Base-by-base conservation (phyloP, 1,140 invertebrate genomes). In the Zaprionus camerounensis region DNA sequence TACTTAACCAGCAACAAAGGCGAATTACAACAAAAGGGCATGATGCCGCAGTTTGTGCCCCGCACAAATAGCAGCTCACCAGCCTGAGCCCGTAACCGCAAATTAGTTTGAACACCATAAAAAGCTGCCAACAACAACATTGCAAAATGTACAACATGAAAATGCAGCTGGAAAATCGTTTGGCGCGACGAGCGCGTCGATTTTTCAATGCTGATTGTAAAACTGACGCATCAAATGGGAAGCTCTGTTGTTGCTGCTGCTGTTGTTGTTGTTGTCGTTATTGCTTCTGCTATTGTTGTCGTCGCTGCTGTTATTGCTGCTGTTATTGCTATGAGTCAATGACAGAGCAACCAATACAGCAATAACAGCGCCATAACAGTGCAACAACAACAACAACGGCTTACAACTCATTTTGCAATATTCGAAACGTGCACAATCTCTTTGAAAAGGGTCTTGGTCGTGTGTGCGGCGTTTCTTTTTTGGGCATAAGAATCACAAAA, bases 71-170 rank as follows among this genome's bases (percentile, higher is more conserved):
- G 62, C 64, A 58, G 75, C 65, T 71, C 73, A 69, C 31, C 31
- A 34, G 9, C 31, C 7, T 34, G 31, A 7, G 71, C 58, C 56
- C 78, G 84, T 84, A 88, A 88, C 85, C 76, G 73, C 84, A 88
- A 88, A 88, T 88, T 88, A 90, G 84, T 90, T 87, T 82, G 81
- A 90, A 77, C 85, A 81, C 77, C 85, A 84, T 79, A 88, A 76
- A 85, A 86, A 86, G 73, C 76, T 49, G 82, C 65, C 79, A 76
- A 77, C 66, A 87, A 81, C 85, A 84, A 67, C 64, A 77, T 87
- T 87, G 78, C 84, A 78, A 87, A 88, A 87, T 78, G 70, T 55
- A 34, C 22, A 51, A 61, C 41, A 41, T 64, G 46, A 68, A 75
- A 72, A 73, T 73, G 63, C 66, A 70, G 56, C 56, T 75, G 65